These are phyloP conservation scores for Danio choprae DNA, from an alignment of 2,797 vertebrate species.

Conservation along the genomic window DNA sequence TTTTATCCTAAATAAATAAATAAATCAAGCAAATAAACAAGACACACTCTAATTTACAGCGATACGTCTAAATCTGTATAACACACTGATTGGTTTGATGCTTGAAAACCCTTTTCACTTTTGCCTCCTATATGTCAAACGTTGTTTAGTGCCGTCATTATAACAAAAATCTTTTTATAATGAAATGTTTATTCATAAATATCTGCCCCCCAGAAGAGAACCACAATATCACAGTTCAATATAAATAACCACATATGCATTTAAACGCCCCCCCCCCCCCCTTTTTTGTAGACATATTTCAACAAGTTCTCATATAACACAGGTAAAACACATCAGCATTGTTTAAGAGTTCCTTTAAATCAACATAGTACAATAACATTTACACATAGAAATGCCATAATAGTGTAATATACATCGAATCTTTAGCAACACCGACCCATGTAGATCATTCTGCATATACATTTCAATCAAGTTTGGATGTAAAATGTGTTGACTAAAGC, in stretches of 20 bases:
- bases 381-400: constrained; percentile 64
- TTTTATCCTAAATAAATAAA: too few species aligned
- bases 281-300: constrained; percentile 41
- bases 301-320: constrained; percentile 63
- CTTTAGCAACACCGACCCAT: constrained; percentile 48
- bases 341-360: constrained; percentile 65
- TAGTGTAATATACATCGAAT: constrained; percentile 62
- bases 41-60: too few species aligned
- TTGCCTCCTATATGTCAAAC: not conserved
- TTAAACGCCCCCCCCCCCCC: constrained; percentile 45
- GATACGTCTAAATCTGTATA: too few species aligned
- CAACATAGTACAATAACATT: constrained; percentile 64
- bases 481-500: constrained; percentile 50
- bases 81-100: too few species aligned
- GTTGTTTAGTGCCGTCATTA: constrained; percentile 10
- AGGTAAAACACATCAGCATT: constrained; percentile 59
- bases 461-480: constrained; percentile 77
- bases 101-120: too few species aligned
- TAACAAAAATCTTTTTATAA: constrained; percentile 63
- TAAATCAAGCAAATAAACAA: too few species aligned
- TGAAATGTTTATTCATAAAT: constrained; percentile 76
- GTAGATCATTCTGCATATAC: constrained; percentile 50
- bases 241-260: constrained; percentile 72
- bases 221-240: constrained; percentile 69
- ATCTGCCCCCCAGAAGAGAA: constrained; percentile 68